Percentiles rank a stretch among this genome's conserved stretches.
phyloP scores from a whole-genome alignment of 2,797 vertebrate genomes.

The Sebastolobus altivelis region DNA sequence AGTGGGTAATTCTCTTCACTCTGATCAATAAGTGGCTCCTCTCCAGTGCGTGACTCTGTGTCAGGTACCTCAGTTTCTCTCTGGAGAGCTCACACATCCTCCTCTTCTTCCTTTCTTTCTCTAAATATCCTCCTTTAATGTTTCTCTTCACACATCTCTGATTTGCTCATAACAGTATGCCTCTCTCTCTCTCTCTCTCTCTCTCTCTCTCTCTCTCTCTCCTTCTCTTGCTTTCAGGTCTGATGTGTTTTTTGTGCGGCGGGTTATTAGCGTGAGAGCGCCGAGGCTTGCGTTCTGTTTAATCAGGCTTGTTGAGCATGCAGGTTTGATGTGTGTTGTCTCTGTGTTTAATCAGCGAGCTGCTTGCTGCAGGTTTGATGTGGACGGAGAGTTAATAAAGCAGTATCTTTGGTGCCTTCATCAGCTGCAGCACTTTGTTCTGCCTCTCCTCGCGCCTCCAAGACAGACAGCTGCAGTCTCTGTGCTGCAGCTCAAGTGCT shows the following conservation, averaged over 20 bases:
- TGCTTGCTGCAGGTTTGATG: slow-evolving; percentile 85
- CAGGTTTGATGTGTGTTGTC: slow-evolving; percentile 87
- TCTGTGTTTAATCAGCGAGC: slow-evolving; percentile 84
- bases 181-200: slow-evolving; percentile 35
- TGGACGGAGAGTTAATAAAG: slow-evolving; percentile 87
- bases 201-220: slow-evolving; percentile 23
- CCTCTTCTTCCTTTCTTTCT: slow-evolving; percentile 59
- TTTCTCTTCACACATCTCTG: slow-evolving; percentile 68
- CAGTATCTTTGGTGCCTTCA: slow-evolving; percentile 84
- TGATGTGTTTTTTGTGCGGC: slow-evolving; percentile 62
- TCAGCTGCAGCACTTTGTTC: slow-evolving; percentile 81
- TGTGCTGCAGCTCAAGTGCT: slow-evolving; percentile 32
- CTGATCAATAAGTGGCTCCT: slow-evolving; percentile 80
- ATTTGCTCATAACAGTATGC: slow-evolving; percentile 72
- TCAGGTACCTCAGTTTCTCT: slow-evolving; percentile 66
- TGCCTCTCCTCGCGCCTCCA: slow-evolving; percentile 53
- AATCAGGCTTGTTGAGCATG: slow-evolving; percentile 82
- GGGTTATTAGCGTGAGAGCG: slow-evolving; percentile 81
- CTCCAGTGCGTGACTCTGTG: slow-evolving; percentile 73
- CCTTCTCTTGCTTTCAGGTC: slow-evolving; percentile 55
- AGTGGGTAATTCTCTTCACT: slow-evolving; percentile 62
- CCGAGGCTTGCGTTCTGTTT: slow-evolving; percentile 73
- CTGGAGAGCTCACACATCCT: slow-evolving; percentile 41
- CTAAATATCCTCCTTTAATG: slow-evolving; percentile 76
- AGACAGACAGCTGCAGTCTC: slow-evolving; percentile 61